phyloP scores from a whole-genome alignment of 1,140 invertebrate species.

The Nephila pilipes region DNA sequence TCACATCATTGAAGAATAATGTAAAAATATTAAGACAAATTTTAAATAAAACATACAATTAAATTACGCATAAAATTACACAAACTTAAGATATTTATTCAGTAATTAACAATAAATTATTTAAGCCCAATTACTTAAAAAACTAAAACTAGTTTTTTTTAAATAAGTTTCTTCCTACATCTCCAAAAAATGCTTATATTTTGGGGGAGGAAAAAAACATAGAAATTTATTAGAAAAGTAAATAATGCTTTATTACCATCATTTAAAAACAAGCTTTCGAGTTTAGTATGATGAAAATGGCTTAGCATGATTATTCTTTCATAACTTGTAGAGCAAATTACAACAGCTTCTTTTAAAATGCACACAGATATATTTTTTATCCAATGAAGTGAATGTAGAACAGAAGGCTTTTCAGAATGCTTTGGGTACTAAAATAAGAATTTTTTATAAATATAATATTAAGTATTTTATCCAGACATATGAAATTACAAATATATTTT shows the following conservation, averaged over 20 bases:
- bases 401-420: constrained; percentile 38
- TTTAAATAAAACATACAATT: too few relatives aligned
- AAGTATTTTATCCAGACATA: too few relatives aligned
- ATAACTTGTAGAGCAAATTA: constrained; percentile 54
- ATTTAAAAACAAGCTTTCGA: constrained; percentile 76
- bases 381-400: constrained; percentile 51
- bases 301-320: constrained; percentile 73
- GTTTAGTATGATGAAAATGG: constrained; percentile 75
- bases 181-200: too few relatives aligned
- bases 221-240: not conserved
- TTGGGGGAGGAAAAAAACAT: too few relatives aligned
- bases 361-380: constrained; percentile 56
- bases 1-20: too few relatives aligned
- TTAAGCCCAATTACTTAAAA: too few relatives aligned
- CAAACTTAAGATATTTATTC: too few relatives aligned
- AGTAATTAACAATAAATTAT: too few relatives aligned
- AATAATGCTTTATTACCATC: constrained; percentile 35
- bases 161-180: too few relatives aligned
- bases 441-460: not conserved
- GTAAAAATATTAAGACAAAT: too few relatives aligned
- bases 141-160: too few relatives aligned
- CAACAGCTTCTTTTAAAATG: constrained; percentile 64
- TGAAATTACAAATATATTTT: not conserved
- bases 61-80: too few relatives aligned
- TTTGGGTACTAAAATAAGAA: constrained; percentile 63